Percentiles rank a stretch among this genome's conserved stretches.
These are phyloP conservation scores for Chloroceryle amazona DNA, from an alignment of 2,797 vertebrate genomes.

Conservation along the genomic window DNA sequence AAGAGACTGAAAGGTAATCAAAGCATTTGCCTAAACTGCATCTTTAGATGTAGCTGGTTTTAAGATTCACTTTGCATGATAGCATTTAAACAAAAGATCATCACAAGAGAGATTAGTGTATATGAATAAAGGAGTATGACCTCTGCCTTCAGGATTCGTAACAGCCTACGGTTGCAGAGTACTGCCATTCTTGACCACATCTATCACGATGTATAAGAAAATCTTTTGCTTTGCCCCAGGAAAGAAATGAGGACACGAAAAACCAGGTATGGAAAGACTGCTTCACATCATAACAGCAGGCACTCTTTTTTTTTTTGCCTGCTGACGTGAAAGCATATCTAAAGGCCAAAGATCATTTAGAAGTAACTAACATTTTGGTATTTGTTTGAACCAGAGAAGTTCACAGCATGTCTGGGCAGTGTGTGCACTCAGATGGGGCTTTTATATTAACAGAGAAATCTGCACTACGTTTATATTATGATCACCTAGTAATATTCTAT, in stretches of 20 bases:
- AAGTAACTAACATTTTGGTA: not conserved
- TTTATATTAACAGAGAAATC: not conserved
- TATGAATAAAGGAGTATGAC: not conserved
- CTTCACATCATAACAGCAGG: not conserved
- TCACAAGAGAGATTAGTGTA: not conserved
- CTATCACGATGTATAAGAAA: not conserved
- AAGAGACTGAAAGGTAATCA: not conserved
- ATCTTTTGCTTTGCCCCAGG: not conserved
- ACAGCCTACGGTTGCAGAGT: not conserved
- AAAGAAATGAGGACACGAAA: not conserved
- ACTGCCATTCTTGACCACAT: not conserved
- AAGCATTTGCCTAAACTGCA: not conserved
- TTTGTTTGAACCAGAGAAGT: not conserved
- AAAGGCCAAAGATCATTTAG: not conserved
- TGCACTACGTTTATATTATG: not conserved
- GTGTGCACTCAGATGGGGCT: rapidly evolving
- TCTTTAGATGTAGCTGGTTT: not conserved
- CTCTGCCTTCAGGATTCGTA: not conserved
- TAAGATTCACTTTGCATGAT: not conserved
- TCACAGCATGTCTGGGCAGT: not conserved
- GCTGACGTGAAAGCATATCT: not conserved
- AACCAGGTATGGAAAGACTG: not conserved
- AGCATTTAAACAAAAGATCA: not conserved
- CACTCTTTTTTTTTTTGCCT: not conserved
- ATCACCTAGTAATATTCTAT: not conserved